Percentiles rank a stretch among this genome's conserved stretches.
Evolutionary conservation across 2,888 invertebrate genomes (phyloP).

Genomic region (Himalopsyche japonica): DNA sequence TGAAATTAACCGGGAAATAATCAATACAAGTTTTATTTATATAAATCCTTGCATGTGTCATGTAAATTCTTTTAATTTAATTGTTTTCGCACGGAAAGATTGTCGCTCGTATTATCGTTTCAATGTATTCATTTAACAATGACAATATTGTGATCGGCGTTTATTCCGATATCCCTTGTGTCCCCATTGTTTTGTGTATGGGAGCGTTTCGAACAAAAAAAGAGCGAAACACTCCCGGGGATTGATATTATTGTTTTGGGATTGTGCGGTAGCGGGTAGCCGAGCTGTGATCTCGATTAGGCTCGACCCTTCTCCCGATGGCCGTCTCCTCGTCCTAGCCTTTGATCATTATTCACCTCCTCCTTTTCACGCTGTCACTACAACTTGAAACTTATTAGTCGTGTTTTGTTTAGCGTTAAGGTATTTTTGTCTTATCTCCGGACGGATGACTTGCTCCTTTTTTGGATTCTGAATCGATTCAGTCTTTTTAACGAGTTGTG

Average conservation of each 20-base stretch:
- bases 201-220: not conserved
- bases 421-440: not conserved
- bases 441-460: not conserved
- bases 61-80: too few species aligned
- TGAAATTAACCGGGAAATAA: too few species aligned
- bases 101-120: too few species aligned
- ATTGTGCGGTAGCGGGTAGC: not conserved
- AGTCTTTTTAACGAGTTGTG: not conserved
- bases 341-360: not conserved
- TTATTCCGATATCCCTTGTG: not conserved
- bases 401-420: not conserved
- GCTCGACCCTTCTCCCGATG: not conserved
- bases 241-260: constrained; percentile 1
- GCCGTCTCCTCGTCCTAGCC: not conserved
- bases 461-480: not conserved
- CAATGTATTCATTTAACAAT: not conserved
- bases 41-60: too few species aligned
- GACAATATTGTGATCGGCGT: not conserved
- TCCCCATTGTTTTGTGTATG: not conserved
- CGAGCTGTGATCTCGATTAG: not conserved
- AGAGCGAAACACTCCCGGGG: not conserved
- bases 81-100: too few species aligned
- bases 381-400: not conserved
- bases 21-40: too few species aligned
- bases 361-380: not conserved